Conservation (phyloP, 2,113 vertebrate species). For the Tringa solitaria region DNA sequence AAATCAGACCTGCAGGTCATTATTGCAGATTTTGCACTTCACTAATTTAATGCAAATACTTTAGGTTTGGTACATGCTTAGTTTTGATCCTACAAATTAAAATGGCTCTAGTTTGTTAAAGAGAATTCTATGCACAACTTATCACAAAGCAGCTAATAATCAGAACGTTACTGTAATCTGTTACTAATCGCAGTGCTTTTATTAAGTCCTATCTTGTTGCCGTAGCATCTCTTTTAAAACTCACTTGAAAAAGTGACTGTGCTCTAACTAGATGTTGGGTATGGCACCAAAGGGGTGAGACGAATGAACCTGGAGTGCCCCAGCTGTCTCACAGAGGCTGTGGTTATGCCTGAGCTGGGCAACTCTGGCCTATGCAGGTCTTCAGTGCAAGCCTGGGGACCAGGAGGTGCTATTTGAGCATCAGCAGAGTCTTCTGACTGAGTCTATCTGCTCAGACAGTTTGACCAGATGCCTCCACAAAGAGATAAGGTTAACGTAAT, state of each 20-base stretch:
- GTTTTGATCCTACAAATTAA: background rate
- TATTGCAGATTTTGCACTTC: background rate
- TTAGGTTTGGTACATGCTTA: background rate
- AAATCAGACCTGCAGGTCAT: background rate
- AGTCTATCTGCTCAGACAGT: fast-evolving
- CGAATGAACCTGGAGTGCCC: background rate
- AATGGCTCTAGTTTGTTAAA: background rate
- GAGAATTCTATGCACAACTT: background rate
- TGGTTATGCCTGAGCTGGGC: background rate
- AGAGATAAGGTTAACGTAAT: background rate
- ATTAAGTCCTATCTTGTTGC: background rate
- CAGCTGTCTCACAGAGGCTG: background rate
- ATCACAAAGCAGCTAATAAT: background rate
- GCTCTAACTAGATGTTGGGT: background rate
- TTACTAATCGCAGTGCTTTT: background rate
- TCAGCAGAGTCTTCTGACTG: background rate
- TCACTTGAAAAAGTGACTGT: background rate
- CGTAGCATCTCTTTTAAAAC: background rate
- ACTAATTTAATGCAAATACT: background rate
- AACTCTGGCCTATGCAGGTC: background rate
- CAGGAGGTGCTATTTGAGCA: background rate
- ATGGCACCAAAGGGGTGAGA: background rate
- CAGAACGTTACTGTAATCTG: background rate
- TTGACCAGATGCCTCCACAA: background rate
- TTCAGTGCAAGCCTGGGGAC: background rate